Evolutionary conservation across 2,797 vertebrate species (phyloP), one percentile per base, ranked within the genome.

Genomic region (Loris lydekkerianus): DNA sequence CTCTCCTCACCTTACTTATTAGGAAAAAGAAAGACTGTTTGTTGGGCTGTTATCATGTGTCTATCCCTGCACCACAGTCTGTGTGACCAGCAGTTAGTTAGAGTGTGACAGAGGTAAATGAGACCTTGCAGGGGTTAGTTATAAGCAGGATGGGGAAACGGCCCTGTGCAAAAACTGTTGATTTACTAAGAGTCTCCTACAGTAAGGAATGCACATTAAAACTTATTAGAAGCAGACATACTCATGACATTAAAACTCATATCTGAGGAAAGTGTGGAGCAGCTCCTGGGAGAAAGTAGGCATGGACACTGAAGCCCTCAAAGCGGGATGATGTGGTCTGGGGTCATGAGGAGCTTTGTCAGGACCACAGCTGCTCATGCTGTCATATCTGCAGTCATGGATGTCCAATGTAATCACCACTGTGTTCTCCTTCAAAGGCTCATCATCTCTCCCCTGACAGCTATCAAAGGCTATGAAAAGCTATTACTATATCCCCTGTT

Each of bases 31-130:
- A 29, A 92, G 18, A 27, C 46, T 92, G 23, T 82, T 93, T 67
- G 34, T 61, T 76, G 13, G 40, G 14, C 34, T 60, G 14, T 94
- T 34, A 40, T 58, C 21, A 25, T 53, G 10, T 29, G 18, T n/a
- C 10, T 81, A 23, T 58, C 21, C 27, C 56, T 69, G 25, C 4
- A 53, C 34, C 25, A 1, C 29, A 81, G 25, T 7, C 53, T 46
- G n/a, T 84, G 40, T 69, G 34, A 86, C 70, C 46, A 95, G 65
- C 93, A 88, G 61, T 72, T 95, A 89, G 65, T 72, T 95, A 89
- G 65, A 89, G 80, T 53, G 17, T 87, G 37, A 84, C 20, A 43
- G 58, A 93, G n/a, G 2, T 72, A 91, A 91, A 72, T 65, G 85
- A 75, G 63, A n/a, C 31, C 40, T 70, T 78, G 2, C 73, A 65